Conservation (phyloP, 2,113 vertebrate species). For the Rhinichthys klamathensis region DNA sequence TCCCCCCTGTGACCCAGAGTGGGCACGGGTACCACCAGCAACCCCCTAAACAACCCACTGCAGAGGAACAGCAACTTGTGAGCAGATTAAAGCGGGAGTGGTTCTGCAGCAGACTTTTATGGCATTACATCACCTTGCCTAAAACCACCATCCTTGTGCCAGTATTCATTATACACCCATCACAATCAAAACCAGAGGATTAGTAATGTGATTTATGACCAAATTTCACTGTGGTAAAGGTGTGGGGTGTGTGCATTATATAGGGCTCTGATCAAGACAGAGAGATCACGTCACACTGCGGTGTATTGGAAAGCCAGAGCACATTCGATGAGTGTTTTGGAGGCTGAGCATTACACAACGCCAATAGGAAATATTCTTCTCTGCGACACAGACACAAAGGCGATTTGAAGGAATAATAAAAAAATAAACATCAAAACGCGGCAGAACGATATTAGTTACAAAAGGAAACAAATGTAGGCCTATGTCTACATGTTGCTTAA, state of each 20-base stretch:
- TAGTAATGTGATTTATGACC: conserved; percentile 28
- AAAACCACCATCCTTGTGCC: conserved; percentile 14
- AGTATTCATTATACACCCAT: conserved; percentile 30
- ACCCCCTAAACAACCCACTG: conserved; percentile 63
- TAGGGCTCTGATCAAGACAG: conserved; percentile 37
- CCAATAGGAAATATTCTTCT: conserved; percentile 13
- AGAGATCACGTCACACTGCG: conserved; percentile 61
- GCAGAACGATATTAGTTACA: background rate
- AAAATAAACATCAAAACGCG: background rate
- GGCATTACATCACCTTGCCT: conserved; percentile 55
- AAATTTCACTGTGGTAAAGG: conserved; percentile 23
- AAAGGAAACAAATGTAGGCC: background rate
- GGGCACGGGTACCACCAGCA: conserved; percentile 57
- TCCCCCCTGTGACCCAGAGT: conserved; percentile 56
- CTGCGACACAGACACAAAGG: conserved; percentile 15
- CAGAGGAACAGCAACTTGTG: conserved; percentile 55
- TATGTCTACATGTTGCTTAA: background rate
- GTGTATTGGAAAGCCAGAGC: conserved; percentile 30
- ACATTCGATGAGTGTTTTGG: conserved; percentile 29
- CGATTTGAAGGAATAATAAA: background rate
- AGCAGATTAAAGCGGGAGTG: conserved; percentile 60
- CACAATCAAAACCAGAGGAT: conserved; percentile 44
- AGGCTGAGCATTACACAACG: conserved; percentile 37
- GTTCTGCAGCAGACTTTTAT: conserved; percentile 52
- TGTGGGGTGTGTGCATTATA: background rate